Evolutionary conservation across 1,140 invertebrate genomes (phyloP), one percentile per base, ranked within the genome.

Genomic region (Aplysia californica): DNA sequence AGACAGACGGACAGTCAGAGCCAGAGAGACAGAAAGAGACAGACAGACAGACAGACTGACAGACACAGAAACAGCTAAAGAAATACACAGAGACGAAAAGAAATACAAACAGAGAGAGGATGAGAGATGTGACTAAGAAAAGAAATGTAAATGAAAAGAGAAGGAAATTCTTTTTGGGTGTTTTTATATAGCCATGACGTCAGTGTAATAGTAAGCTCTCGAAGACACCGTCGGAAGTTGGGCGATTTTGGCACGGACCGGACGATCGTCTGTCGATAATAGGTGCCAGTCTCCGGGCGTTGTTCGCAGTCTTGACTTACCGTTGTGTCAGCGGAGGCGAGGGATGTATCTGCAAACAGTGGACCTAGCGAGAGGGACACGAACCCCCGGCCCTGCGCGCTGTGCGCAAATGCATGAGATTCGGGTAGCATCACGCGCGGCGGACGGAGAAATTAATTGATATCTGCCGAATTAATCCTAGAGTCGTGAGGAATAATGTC

Each of bases 401-500:
- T 23, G 20, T 70, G 5, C 21, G 68, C 68, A 70, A 70, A 70
- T 70, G 68, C 68, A 70, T 56, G 68, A 70, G 68, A 70, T 39
- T 6, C 15, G 3, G 41, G 21, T 70, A 70, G 18, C 50, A 70
- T 70, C 68, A 70, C 68, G 68, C 44, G n/a, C 50, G 18, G 10
- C 2, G 29, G 44, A n/a, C 20, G 68, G 2, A 31, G 68, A 70
- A 70, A 55, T 56, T 55, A 70, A 55, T 70, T 50, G 50, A 33
- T 55, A 55, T 56, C 50, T 31, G 41, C 41, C 50, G 68, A 29
- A 70, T 70, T 70, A 70, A 70, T 70, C 68, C 68, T 4, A 20
- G 1, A 56, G 44, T 35, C 44, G 68, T 56, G 50, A 70, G 68
- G 44, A 29, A 26, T 55, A 70, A 55, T 56, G 68, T 56, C n/a